Percentiles rank a stretch among this genome's conserved stretches.
Evolutionary conservation across 2,113 vertebrate species (phyloP).

Genomic region (Steatornis caripensis): DNA sequence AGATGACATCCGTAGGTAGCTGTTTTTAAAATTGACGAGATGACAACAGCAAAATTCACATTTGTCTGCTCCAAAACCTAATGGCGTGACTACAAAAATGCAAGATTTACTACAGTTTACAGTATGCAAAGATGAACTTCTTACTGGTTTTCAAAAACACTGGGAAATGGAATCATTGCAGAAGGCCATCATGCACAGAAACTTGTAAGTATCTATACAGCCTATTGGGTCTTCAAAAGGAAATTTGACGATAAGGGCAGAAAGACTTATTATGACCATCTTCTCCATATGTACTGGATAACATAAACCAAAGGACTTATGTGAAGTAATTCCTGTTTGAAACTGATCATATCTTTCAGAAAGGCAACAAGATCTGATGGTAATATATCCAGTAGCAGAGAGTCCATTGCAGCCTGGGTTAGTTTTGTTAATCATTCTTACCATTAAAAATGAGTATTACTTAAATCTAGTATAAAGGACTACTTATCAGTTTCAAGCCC

Average conservation of each 20-base stretch:
- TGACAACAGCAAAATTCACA: not conserved
- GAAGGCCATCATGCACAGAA: not conserved
- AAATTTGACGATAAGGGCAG: not conserved
- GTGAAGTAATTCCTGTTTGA: not conserved
- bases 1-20: not conserved
- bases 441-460: not conserved
- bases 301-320: not conserved
- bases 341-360: not conserved
- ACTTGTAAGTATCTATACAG: not conserved
- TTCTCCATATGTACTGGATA: not conserved
- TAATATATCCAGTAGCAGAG: not conserved
- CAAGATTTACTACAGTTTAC: not conserved
- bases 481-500: not conserved
- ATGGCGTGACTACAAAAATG: not conserved
- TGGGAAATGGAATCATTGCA: not conserved
- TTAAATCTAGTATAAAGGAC: not conserved
- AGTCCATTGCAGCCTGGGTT: not conserved
- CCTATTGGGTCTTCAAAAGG: not conserved
- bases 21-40: not conserved
- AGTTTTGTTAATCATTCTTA: not conserved
- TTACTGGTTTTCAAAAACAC: not conserved
- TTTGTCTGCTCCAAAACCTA: not conserved
- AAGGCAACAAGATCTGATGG: not conserved
- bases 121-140: not conserved
- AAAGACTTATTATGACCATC: not conserved